Evolutionary conservation across 2,888 invertebrate genomes (phyloP).

Genomic region (Adelphocoris suturalis): DNA sequence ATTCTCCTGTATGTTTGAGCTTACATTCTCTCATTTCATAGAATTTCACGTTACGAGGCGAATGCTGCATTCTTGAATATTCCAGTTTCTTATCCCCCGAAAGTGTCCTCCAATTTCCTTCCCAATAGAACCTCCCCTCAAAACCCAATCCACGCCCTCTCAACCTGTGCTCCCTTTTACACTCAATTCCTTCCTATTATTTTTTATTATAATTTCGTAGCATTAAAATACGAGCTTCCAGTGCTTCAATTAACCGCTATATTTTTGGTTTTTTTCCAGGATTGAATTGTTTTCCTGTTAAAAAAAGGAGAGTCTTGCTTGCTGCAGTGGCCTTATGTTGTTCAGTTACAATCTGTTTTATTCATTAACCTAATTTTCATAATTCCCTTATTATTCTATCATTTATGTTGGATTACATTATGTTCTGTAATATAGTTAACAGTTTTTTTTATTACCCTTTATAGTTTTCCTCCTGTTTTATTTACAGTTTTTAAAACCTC

Average conservation of each 20-base stretch:
- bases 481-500: not conserved
- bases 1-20: slow-evolving; percentile 42
- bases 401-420: slow-evolving; percentile 60
- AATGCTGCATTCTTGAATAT: slow-evolving; percentile 50
- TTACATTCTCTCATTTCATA: not conserved
- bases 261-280: slow-evolving; percentile 60
- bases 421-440: slow-evolving; percentile 54
- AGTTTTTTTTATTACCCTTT: slow-evolving; percentile 8
- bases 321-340: slow-evolving; percentile 64
- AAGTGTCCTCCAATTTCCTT: not conserved
- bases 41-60: slow-evolving; percentile 20
- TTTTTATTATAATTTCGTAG: slow-evolving; percentile 21
- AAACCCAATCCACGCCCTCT: slow-evolving; percentile 64
- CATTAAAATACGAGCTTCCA: not conserved
- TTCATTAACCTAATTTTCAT: slow-evolving; percentile 58
- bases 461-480: not conserved
- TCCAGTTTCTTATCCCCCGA: slow-evolving; percentile 10
- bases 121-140: slow-evolving; percentile 63
- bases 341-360: slow-evolving; percentile 63
- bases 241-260: slow-evolving; percentile 51
- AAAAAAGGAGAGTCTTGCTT: slow-evolving; percentile 43
- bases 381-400: not conserved
- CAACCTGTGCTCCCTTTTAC: not conserved
- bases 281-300: slow-evolving; percentile 58
- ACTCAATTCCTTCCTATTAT: slow-evolving; percentile 8